Percentiles rank a stretch among this genome's conserved stretches.
Conservation (phyloP, 1,140 invertebrate genomes). For the Lucilia cuprina region DNA sequence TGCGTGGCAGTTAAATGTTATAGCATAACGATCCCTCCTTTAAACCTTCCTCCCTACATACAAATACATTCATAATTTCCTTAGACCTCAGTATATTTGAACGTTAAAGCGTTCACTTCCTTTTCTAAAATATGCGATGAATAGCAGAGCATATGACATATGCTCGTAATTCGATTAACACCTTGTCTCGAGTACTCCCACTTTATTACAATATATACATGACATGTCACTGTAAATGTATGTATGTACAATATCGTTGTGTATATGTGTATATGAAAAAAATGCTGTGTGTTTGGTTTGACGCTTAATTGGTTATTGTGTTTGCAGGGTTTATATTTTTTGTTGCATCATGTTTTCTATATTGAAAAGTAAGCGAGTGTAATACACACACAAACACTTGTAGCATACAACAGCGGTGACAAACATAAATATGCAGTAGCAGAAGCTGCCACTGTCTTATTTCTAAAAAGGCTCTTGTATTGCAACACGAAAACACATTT, state of each 20-base stretch:
- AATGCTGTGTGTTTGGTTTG: not conserved
- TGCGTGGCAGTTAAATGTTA: not conserved
- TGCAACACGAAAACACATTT: too few relatives aligned
- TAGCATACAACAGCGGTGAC: not conserved
- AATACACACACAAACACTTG: not conserved
- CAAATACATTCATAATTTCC: too few relatives aligned
- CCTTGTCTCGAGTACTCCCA: conserved; percentile 34
- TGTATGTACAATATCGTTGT: too few relatives aligned
- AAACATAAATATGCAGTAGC: not conserved
- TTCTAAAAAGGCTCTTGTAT: too few relatives aligned
- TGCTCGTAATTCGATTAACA: conserved; percentile 33
- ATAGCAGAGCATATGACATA: conserved; percentile 17
- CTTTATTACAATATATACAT: conserved; percentile 10
- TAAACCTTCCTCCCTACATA: not conserved
- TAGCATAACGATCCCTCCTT: not conserved
- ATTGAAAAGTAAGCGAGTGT: conserved; percentile 7
- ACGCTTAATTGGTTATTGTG: conserved; percentile 32
- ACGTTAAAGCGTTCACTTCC: not conserved
- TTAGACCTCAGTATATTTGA: not conserved
- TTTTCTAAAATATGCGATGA: not conserved
- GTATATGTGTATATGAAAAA: not conserved
- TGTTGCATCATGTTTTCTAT: too few relatives aligned
- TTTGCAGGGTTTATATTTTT: not conserved
- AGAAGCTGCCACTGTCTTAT: not conserved
- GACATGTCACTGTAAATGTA: too few relatives aligned